Evolutionary conservation across 2,797 vertebrate genomes (phyloP).

Genomic region (Amazonetta brasiliensis): DNA sequence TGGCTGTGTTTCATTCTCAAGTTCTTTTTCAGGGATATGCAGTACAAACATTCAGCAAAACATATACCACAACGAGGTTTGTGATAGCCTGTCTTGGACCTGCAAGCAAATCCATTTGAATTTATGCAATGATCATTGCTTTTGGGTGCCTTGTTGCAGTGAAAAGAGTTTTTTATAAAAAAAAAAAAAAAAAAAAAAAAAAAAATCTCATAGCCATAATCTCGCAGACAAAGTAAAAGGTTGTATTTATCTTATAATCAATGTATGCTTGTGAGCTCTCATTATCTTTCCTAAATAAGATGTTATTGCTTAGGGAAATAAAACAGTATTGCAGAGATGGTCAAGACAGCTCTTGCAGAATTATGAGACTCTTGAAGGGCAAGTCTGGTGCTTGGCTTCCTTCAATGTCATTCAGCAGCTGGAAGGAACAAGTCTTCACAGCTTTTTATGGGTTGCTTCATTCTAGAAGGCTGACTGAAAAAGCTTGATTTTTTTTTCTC

Average conservation of each 20-base stretch:
- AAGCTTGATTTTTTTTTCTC: background rate
- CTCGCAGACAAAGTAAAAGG: background rate
- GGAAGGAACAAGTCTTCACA: background rate
- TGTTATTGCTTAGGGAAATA: background rate
- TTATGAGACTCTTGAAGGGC: background rate
- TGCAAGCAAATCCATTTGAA: background rate
- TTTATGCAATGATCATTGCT: background rate
- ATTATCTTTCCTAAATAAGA: background rate
- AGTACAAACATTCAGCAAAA: background rate
- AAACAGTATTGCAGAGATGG: background rate
- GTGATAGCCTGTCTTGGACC: slow-evolving; percentile 1
- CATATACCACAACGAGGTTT: background rate
- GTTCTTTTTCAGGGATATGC: background rate
- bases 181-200: background rate
- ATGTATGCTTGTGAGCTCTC: background rate
- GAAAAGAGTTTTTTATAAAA: slow-evolving; percentile 9
- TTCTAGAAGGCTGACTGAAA: background rate
- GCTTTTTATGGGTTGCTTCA: background rate
- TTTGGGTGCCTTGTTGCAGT: background rate
- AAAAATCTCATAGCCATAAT: background rate
- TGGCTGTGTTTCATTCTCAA: background rate
- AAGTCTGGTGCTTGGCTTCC: background rate
- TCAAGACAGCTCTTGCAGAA: background rate
- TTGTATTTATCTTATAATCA: background rate
- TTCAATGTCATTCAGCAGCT: background rate